phyloP scores from a whole-genome alignment of 2,797 vertebrate genomes.

The Poecilia gillii region DNA sequence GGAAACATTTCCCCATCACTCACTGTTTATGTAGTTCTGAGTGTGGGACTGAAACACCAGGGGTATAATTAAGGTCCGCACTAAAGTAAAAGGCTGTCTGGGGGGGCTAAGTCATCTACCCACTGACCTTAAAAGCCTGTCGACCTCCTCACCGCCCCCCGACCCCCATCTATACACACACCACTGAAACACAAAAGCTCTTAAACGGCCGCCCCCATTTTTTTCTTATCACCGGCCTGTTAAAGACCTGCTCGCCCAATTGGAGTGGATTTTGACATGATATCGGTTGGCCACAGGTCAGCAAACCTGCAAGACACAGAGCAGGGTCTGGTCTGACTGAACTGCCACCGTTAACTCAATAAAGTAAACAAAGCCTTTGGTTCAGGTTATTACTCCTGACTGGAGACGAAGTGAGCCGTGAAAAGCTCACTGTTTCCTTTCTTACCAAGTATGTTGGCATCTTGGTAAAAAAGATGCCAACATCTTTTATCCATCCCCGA shows the following conservation, averaged over 20 bases:
- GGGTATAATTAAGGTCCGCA: slow-evolving; percentile 46
- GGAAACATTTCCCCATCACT: slow-evolving; percentile 48
- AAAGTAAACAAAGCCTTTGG: slow-evolving; percentile 30
- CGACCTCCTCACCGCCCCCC: slow-evolving; percentile 48
- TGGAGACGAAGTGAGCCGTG: slow-evolving; percentile 1
- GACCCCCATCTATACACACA: slow-evolving; percentile 17
- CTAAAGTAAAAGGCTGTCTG: slow-evolving; percentile 26
- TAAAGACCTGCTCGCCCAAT: slow-evolving; percentile 69
- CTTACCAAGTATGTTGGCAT: background rate
- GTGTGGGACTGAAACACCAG: slow-evolving; percentile 18
- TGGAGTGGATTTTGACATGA: slow-evolving; percentile 76
- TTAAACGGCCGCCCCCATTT: slow-evolving; percentile 63
- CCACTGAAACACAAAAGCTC: slow-evolving; percentile 68
- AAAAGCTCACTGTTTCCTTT: background rate
- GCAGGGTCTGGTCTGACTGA: slow-evolving; percentile 33
- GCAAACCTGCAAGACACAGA: slow-evolving; percentile 24
- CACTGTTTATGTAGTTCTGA: slow-evolving; percentile 45
- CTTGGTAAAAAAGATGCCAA: background rate
- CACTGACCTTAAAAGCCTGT: slow-evolving; percentile 62
- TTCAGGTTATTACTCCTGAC: slow-evolving; percentile 26
- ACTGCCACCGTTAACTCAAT: slow-evolving; percentile 38
- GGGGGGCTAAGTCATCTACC: slow-evolving; percentile 53
- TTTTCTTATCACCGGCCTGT: slow-evolving; percentile 54
- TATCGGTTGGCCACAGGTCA: slow-evolving; percentile 63
- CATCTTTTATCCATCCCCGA: too few relatives aligned